Evolutionary conservation across 2,888 invertebrate species (phyloP), one percentile per base, ranked within the genome.

Genomic region (Cerastoderma edule): DNA sequence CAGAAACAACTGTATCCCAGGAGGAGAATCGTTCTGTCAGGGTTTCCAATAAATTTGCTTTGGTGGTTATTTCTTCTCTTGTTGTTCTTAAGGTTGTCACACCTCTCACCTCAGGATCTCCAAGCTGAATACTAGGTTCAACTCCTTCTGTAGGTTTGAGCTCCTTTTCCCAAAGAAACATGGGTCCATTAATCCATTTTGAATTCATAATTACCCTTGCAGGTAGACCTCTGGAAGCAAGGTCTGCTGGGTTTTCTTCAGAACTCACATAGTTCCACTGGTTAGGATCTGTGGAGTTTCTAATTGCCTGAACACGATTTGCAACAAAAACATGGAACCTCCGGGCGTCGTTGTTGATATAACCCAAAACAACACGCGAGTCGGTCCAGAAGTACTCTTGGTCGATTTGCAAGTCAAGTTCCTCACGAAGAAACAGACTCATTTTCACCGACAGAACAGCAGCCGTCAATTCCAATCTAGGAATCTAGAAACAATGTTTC

Each of bases 311-410:
- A n/a, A 87, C 77, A 27, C 85, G 65, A 67, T 86, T 87, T 2
- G 83, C 83, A 10, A 87, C 85, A 67, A 80, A 87, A 0, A 80
- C 72, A 22, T 83, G 85, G 39, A 85, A 85, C n/a, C 85, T 30
- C 22, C 78, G 64, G 5, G 76, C 72, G 28, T 82, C 80, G 48
- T 86, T 87, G 8, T 35, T 65, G 10, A 85, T 80, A 60, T 85
- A 86, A 13, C 83, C 80, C 10, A 84, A 66, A 2, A 85, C 83
- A 0, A 83, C 80, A n/a, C 56, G 48, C 1, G 68, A 73, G 60
- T 86, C 86, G 13, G 82, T 84, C 82, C 78, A 83, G 65, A 80
- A 86, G 35, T 66, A 72, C 19, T 83, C 69, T n/a, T 66, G 48
- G 39, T 66, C 30, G 10, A 67, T 56, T 4, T 35, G 22, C 13